Base-by-base conservation (phyloP, 1,140 invertebrate species). In the Eupeodes corollae region DNA sequence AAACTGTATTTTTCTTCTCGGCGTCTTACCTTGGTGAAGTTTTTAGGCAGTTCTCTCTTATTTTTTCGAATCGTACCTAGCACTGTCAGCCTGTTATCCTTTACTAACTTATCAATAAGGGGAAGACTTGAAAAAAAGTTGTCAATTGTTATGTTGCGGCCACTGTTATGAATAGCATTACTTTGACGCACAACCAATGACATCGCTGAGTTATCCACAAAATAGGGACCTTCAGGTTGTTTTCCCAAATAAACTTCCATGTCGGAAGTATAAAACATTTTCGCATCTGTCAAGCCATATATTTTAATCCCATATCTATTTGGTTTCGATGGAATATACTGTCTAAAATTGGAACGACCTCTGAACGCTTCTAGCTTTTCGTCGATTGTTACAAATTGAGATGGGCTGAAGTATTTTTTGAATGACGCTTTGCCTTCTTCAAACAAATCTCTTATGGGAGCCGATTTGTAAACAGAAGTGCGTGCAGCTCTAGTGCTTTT, bases 301-400 rank as follows among this genome's bases (percentile, higher is more conserved):
- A 67, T 54, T 55, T 72, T 72, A 42, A 73, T 56, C 2, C 68
- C 72, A 55, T 71, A 74, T 51, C 63, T 63, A 14, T 49, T 52
- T n/a, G 63, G 63, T 42, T 70, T 66, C 13, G 41, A 50, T 11
- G 54, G 51, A 9, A 61, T 67, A 45, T 66, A 69, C 3, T 62
- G 52, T 19, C 53, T 35, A 50, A 67, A 65, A n/a, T 40, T 21
- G 47, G 57, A 64, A 10, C 50, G 49, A 26, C 61, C 56, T 32
- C 59, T 41, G 49, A 65, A 70, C 18, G 44, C 48, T n/a, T 57
- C 14, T 10, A 70, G 44, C 43, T 57, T 53, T 49, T 70, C 62
- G 47, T 70, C 66, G 15, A 68, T 56, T 9, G 65, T 65, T 5
- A 50, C 31, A 46, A 47, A 53, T 48, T 60, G 66, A 48, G 33